These are phyloP conservation scores for Magallana angulata DNA, from an alignment of 1,140 invertebrate species.

Conservation along the genomic window DNA sequence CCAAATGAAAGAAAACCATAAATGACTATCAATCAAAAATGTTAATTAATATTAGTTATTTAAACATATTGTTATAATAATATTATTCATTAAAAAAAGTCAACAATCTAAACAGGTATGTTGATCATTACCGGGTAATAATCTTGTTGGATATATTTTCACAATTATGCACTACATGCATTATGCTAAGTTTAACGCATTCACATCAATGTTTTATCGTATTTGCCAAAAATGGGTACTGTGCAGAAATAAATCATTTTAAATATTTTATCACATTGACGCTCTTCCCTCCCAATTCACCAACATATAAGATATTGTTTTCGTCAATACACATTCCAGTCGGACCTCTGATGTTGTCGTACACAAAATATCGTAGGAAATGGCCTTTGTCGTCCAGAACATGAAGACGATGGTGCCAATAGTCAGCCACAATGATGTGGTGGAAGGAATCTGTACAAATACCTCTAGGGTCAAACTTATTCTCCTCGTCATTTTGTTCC, in stretches of 20 bases:
- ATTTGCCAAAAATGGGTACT: no score
- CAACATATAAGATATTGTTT: background rate
- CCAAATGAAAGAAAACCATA: no score
- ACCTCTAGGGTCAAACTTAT: constrained; percentile 3
- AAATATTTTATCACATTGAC: constrained; percentile 30
- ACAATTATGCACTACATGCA: background rate
- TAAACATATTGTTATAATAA: no score
- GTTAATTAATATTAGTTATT: no score
- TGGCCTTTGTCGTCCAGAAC: background rate
- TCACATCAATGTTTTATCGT: no score
- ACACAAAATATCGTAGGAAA: background rate
- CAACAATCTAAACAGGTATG: no score
- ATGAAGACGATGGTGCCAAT: constrained; percentile 21
- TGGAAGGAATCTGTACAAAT: background rate
- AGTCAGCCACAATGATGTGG: background rate
- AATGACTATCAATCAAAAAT: no score
- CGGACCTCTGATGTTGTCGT: background rate
- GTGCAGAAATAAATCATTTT: background rate
- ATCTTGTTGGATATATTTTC: no score
- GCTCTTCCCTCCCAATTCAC: background rate
- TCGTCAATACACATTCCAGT: background rate
- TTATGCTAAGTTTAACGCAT: background rate
- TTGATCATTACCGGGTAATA: background rate
- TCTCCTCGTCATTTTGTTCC: background rate
- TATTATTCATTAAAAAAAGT: no score